Conservation (phyloP, 2,113 vertebrate species). For the Lycocorax pyrrhopterus region DNA sequence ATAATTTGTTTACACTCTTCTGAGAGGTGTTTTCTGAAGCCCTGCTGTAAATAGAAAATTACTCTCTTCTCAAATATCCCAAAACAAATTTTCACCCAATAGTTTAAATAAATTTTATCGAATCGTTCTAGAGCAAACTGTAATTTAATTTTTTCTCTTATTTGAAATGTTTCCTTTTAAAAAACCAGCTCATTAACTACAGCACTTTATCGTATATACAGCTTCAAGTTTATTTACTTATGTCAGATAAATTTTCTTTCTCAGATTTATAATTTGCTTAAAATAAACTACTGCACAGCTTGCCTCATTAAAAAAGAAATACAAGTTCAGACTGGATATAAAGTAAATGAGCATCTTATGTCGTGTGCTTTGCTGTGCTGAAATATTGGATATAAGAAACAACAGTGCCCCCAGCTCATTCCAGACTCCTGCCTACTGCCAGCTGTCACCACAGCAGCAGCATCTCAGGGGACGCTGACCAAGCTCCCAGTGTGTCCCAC, state of each 20-base stretch:
- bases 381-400: neutral
- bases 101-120: neutral
- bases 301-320: neutral
- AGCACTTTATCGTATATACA: neutral
- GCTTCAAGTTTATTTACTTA: neutral
- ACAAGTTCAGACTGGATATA: neutral
- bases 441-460: neutral
- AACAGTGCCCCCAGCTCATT: neutral
- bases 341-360: neutral
- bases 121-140: neutral
- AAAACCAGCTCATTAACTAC: neutral
- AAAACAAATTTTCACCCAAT: neutral
- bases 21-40: neutral
- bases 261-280: neutral
- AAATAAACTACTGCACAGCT: neutral
- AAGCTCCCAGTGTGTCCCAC: neutral
- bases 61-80: neutral
- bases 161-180: neutral
- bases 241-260: neutral
- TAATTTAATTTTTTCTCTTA: neutral
- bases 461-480: neutral
- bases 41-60: neutral
- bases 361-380: neutral
- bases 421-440: neutral
- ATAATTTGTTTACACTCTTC: neutral